Percentiles rank a stretch among this genome's conserved stretches.
These are phyloP conservation scores for Chrysocyon brachyurus DNA, from an alignment of 2,797 vertebrate genomes.

Conservation along the genomic window DNA sequence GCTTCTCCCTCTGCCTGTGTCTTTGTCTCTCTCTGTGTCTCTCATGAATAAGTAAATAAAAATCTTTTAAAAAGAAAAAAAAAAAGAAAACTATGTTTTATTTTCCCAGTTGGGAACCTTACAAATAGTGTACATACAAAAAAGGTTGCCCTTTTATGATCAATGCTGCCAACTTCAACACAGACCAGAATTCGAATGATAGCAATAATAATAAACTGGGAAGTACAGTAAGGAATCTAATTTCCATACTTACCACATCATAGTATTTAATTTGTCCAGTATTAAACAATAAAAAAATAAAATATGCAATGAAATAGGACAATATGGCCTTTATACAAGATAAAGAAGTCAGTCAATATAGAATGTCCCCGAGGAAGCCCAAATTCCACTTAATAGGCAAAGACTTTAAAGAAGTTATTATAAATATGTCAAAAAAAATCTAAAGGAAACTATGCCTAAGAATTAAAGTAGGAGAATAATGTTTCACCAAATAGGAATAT, in stretches of 20 bases:
- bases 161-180: accelerated
- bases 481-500: background rate
- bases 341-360: background rate
- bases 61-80: too few species aligned
- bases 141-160: background rate
- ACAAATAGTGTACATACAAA: background rate
- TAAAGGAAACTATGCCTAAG: background rate
- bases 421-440: background rate
- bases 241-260: background rate
- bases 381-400: background rate
- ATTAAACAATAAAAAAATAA: background rate
- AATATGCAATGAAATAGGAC: background rate
- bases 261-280: background rate
- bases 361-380: background rate
- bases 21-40: too few species aligned
- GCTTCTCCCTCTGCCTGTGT: too few species aligned
- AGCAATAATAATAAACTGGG: background rate
- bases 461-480: background rate
- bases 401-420: background rate
- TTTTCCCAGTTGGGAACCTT: background rate
- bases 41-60: too few species aligned
- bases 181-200: background rate
- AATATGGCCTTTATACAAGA: background rate
- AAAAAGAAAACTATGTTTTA: too few species aligned
- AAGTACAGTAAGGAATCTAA: background rate